A percentile compares a stretch with the other conserved stretches of the same genome.
These are phyloP conservation scores for Lordiphosa collinella DNA, from an alignment of 1,140 invertebrate species.

Conservation along the genomic window DNA sequence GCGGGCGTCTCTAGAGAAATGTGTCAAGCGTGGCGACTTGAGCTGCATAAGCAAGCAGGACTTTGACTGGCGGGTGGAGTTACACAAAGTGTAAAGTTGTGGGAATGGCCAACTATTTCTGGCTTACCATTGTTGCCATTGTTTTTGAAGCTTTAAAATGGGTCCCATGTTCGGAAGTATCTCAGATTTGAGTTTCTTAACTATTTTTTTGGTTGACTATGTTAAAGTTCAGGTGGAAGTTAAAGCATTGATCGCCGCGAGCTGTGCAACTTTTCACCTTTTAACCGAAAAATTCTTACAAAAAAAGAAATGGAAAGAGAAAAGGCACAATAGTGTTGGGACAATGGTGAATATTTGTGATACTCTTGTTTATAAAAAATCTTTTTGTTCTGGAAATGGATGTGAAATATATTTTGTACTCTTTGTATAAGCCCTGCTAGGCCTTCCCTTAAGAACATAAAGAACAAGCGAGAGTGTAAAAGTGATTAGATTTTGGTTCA, in stretches of 20 bases:
- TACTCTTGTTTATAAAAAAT: too few relatives aligned
- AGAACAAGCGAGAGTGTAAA: too few relatives aligned
- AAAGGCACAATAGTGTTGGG: not conserved
- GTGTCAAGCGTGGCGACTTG: conserved; percentile 72
- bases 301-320: not conserved
- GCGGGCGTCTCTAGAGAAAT: conserved; percentile 63
- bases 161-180: conserved; percentile 15
- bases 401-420: too few relatives aligned
- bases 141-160: conserved; percentile 50
- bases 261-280: conserved; percentile 43
- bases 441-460: too few relatives aligned
- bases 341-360: too few relatives aligned
- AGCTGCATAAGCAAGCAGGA: conserved; percentile 65
- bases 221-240: conserved; percentile 44
- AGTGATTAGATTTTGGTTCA: too few relatives aligned
- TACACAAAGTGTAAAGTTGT: not conserved
- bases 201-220: conserved; percentile 39
- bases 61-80: not conserved
- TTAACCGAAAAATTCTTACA: conserved; percentile 13
- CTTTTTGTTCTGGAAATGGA: too few relatives aligned
- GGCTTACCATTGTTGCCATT: conserved; percentile 27
- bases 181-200: conserved; percentile 14
- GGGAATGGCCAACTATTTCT: conserved; percentile 17
- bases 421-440: too few relatives aligned
- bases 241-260: conserved; percentile 40